phyloP scores from a whole-genome alignment of 2,797 vertebrate genomes.

The Microctenopoma lineatum region DNA sequence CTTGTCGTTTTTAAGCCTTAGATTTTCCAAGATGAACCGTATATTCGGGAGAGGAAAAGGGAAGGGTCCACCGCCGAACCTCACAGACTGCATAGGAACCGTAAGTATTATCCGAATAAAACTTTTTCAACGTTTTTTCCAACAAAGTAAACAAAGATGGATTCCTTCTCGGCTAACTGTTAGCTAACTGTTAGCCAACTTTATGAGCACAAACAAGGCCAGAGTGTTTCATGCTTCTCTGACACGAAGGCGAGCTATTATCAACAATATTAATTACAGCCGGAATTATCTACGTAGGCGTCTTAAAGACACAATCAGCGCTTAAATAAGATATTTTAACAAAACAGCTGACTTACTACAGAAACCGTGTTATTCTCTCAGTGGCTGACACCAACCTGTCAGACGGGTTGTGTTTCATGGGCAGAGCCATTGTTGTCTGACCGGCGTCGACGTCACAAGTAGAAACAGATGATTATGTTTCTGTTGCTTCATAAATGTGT shows the following conservation, averaged over 20 bases:
- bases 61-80: constrained; percentile 92
- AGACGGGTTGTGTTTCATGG: constrained; percentile 46
- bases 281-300: fast-evolving
- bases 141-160: constrained; percentile 72
- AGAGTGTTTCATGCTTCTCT: background rate
- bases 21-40: constrained; percentile 88
- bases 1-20: constrained; percentile 1
- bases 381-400: constrained; percentile 49
- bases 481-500: no score
- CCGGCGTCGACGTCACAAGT: background rate
- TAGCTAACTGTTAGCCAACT: constrained; percentile 38
- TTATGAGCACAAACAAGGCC: constrained; percentile 1
- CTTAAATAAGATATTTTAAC: background rate
- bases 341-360: constrained; percentile 7
- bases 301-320: background rate
- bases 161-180: constrained; percentile 3
- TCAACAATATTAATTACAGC: background rate
- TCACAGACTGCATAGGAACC: constrained; percentile 93
- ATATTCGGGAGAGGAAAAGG: constrained; percentile 92
- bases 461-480: background rate
- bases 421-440: constrained; percentile 13
- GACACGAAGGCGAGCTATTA: fast-evolving
- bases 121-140: constrained; percentile 43
- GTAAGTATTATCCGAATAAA: constrained; percentile 78
- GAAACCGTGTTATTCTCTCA: background rate